These are phyloP conservation scores for Falco biarmicus DNA, from an alignment of 2,797 vertebrate genomes.

Conservation along the genomic window DNA sequence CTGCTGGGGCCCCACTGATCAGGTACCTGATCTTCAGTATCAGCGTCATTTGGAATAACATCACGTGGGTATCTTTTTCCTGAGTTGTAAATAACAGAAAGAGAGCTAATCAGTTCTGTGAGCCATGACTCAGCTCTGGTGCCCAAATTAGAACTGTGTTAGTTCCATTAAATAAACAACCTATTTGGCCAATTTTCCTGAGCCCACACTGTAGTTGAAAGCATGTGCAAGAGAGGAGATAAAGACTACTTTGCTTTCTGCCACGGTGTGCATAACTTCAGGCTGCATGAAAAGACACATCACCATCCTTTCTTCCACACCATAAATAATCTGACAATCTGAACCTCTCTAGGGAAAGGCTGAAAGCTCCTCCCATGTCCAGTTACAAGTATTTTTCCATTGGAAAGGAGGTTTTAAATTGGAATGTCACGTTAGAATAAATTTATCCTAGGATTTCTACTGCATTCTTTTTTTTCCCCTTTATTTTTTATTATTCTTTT, in stretches of 20 bases:
- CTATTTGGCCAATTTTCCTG: neutral
- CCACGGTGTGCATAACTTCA: neutral
- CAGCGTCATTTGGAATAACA: neutral
- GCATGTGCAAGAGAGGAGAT: neutral
- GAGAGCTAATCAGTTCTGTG: neutral
- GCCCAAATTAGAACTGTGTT: neutral
- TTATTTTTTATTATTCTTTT: neutral
- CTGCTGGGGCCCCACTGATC: neutral
- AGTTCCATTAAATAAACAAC: neutral
- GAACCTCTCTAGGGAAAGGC: neutral
- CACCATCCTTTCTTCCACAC: neutral
- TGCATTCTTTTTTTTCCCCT: too few species aligned
- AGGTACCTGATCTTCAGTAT: neutral
- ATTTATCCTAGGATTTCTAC: neutral
- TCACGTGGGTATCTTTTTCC: neutral
- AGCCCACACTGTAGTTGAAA: neutral
- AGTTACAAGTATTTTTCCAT: neutral
- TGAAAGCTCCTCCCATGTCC: neutral
- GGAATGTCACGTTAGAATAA: neutral
- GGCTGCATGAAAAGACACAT: neutral
- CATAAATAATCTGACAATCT: neutral
- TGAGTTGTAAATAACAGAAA: neutral
- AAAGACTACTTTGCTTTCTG: neutral
- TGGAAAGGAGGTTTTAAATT: neutral
- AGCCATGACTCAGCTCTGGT: slow-evolving; percentile 20